Evolutionary conservation across 2,113 vertebrate genomes (phyloP), one percentile per base, ranked within the genome.

Genomic region (Clarias magur): DNA sequence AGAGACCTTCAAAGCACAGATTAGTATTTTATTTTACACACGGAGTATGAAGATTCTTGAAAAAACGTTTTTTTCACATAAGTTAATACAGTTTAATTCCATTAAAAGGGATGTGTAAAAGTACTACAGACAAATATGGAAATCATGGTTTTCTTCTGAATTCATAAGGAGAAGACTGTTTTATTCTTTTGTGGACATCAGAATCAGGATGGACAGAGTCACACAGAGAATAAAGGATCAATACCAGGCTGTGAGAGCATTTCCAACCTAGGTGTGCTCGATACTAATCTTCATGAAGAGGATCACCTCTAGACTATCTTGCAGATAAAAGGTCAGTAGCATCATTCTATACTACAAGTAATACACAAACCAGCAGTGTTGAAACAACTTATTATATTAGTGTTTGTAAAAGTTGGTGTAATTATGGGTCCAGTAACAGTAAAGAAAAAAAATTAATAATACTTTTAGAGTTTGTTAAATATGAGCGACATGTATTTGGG

Each of bases 311-410:
- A 80, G 56, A 59, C 53, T 42, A 21, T 23, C 53, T 62, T 48
- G 27, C 80, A 63, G 54, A 88, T 2, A 82, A 85, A 93, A 94
- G 94, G 94, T 95, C 3, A 93, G 94, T 93, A 70, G 53, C 56
- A 27, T 11, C 30, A 60, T 85, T 68, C n/a, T 15, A 59, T 30
- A 60, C 11, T 60, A 34, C 57, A 34, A 19, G 48, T 48, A 34
- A 8, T 80, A 4, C 17, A 38, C 27, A 59, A 60, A 38, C 60
- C 56, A 23, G 10, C n/a, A 80, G 15, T 59, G n/a, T 80, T 80
- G 8, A 27, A 57, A 30, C 30, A 53, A 8, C 75, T 4, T 59
- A 30, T 34, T 81, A 80, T 60, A 59, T 34, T 34, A 34, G 27
- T 80, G 17, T 60, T 38, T 80, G 17, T 11, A 62, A 38, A 62